phyloP scores from a whole-genome alignment of 2,113 vertebrate genomes.

The Xenus cinereus region DNA sequence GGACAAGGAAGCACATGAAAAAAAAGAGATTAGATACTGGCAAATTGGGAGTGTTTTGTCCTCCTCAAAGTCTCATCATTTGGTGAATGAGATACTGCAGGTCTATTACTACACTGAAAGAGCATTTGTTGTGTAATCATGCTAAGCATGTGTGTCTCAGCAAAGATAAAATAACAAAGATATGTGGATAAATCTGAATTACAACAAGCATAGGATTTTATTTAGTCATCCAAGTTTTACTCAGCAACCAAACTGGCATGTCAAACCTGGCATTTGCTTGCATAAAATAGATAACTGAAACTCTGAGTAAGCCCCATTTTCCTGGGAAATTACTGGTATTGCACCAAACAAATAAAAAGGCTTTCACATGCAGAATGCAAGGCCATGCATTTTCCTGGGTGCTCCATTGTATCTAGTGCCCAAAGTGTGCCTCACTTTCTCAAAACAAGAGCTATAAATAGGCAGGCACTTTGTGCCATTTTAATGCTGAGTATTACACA shows the following conservation, averaged over 20 bases:
- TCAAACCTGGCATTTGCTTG: background rate
- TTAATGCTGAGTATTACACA: slow-evolving; percentile 35
- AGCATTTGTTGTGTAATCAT: background rate
- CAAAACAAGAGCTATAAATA: slow-evolving; percentile 45
- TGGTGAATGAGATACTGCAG: background rate
- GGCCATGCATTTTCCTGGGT: background rate
- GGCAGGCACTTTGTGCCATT: background rate
- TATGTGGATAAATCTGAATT: background rate
- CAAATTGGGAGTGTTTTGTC: background rate
- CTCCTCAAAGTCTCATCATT: background rate
- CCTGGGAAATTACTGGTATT: slow-evolving; percentile 10
- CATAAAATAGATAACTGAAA: background rate
- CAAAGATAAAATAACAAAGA: background rate
- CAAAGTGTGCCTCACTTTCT: slow-evolving; percentile 33
- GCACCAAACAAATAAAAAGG: slow-evolving; percentile 9
- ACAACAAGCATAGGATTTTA: background rate
- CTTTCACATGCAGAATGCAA: background rate
- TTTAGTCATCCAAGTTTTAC: background rate
- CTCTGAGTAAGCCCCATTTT: slow-evolving; percentile 18
- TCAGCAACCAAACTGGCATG: background rate
- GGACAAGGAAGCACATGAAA: background rate
- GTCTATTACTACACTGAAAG: background rate
- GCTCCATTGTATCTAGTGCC: slow-evolving; percentile 12
- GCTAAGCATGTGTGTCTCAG: background rate
- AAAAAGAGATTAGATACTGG: background rate